These are phyloP conservation scores for Coreoperca whiteheadi DNA, from an alignment of 2,113 vertebrate species.

Conservation along the genomic window DNA sequence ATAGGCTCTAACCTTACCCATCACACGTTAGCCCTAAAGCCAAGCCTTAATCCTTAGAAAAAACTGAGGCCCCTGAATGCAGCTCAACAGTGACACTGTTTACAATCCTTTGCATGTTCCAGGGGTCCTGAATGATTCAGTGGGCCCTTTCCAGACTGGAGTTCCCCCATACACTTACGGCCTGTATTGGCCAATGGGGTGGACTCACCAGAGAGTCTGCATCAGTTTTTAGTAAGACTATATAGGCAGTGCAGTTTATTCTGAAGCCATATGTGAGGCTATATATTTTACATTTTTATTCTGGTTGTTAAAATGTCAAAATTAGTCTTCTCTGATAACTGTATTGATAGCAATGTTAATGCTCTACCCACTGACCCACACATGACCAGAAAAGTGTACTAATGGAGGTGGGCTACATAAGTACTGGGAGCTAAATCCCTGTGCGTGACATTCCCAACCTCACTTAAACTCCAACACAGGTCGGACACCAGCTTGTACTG, in stretches of 20 bases:
- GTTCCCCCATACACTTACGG: background rate
- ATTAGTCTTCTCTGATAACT: background rate
- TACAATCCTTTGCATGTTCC: background rate
- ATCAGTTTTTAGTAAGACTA: background rate
- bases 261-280: background rate
- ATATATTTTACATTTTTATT: background rate
- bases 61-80: background rate
- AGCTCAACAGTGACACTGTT: background rate
- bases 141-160: background rate
- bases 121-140: background rate
- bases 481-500: constrained; percentile 97
- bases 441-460: constrained; percentile 10
- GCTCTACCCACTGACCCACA: background rate
- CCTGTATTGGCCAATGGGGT: background rate
- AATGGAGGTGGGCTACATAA: background rate
- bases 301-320: background rate
- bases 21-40: background rate
- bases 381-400: background rate
- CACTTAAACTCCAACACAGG: constrained; percentile 78
- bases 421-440: constrained; percentile 10
- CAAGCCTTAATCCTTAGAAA: background rate
- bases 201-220: background rate
- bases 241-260: background rate
- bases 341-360: background rate
- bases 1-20: background rate